phyloP scores from a whole-genome alignment of 1,140 invertebrate species.

The Hestina assimilis region DNA sequence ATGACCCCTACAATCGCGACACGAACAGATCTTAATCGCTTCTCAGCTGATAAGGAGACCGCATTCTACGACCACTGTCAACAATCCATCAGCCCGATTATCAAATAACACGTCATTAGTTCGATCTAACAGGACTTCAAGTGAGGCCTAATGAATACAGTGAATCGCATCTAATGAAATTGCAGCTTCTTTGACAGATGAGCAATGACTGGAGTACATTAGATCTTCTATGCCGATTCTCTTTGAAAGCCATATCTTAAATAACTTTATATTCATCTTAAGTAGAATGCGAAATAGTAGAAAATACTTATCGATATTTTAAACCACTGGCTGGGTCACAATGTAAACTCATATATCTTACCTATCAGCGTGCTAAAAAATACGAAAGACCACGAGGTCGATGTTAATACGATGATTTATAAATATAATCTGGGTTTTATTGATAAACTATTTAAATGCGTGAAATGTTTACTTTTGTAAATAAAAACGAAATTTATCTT shows the following conservation, averaged over 20 bases:
- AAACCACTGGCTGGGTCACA: slow-evolving; percentile 8
- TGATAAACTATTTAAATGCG: slow-evolving; percentile 7
- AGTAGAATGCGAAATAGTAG: not conserved
- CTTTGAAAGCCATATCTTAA: slow-evolving; percentile 15
- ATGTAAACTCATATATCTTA: slow-evolving; percentile 9
- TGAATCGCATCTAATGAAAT: slow-evolving; percentile 32
- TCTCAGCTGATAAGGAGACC: slow-evolving; percentile 29
- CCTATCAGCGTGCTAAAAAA: slow-evolving; percentile 5
- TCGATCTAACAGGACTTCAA: slow-evolving; percentile 34
- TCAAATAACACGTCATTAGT: slow-evolving; percentile 33
- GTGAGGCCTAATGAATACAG: slow-evolving; percentile 28
- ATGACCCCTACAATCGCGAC: slow-evolving; percentile 52
- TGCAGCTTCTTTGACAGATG: slow-evolving; percentile 27
- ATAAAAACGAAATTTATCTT: not conserved
- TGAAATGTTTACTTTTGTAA: not conserved
- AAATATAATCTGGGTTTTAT: slow-evolving; percentile 13
- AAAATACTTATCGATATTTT: slow-evolving; percentile 6
- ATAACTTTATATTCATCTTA: not conserved
- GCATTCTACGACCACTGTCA: slow-evolving; percentile 32
- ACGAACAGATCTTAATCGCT: slow-evolving; percentile 49
- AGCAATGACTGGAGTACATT: slow-evolving; percentile 24
- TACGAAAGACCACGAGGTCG: slow-evolving; percentile 6
- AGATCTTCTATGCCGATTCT: slow-evolving; percentile 17
- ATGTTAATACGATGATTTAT: slow-evolving; percentile 24
- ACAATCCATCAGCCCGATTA: slow-evolving; percentile 34